A percentile compares a stretch with the other conserved stretches of the same genome.
Evolutionary conservation across 2,113 vertebrate species (phyloP).

Genomic region (rat (Rattus norvegicus)): DNA sequence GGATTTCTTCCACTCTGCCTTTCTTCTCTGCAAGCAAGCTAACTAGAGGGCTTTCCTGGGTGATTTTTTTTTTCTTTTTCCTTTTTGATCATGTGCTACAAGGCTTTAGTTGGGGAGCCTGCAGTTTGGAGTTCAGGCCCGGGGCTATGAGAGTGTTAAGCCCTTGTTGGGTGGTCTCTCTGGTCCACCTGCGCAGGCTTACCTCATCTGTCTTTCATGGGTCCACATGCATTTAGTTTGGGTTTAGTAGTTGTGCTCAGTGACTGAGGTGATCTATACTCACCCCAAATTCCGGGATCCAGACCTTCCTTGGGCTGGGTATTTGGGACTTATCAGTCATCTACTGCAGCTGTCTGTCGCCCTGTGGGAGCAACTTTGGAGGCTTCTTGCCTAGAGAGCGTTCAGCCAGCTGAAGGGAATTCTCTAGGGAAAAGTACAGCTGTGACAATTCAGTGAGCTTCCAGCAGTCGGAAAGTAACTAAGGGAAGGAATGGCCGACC

Average conservation of each 20-base stretch:
- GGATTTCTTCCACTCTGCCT: background rate
- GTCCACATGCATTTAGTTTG: background rate
- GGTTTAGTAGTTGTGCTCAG: background rate
- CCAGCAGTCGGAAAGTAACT: background rate
- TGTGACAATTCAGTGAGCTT: background rate
- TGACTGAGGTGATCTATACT: background rate
- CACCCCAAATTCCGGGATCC: background rate
- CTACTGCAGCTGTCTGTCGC: background rate
- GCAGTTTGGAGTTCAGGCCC: background rate
- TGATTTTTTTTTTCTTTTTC: background rate
- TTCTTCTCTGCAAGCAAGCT: background rate
- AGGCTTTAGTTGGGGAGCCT: background rate
- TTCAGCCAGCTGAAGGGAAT: background rate
- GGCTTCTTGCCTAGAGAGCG: background rate
- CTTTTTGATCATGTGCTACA: background rate
- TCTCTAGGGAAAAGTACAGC: background rate
- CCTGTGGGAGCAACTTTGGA: background rate
- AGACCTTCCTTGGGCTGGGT: background rate
- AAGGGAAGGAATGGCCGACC: background rate
- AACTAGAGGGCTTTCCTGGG: background rate
- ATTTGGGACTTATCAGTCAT: background rate
- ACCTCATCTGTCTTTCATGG: background rate
- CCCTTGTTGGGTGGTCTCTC: background rate
- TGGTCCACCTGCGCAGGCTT: background rate
- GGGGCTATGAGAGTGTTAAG: background rate